phyloP scores from a whole-genome alignment of 2,797 vertebrate genomes.

The Muscicapa comitata region DNA sequence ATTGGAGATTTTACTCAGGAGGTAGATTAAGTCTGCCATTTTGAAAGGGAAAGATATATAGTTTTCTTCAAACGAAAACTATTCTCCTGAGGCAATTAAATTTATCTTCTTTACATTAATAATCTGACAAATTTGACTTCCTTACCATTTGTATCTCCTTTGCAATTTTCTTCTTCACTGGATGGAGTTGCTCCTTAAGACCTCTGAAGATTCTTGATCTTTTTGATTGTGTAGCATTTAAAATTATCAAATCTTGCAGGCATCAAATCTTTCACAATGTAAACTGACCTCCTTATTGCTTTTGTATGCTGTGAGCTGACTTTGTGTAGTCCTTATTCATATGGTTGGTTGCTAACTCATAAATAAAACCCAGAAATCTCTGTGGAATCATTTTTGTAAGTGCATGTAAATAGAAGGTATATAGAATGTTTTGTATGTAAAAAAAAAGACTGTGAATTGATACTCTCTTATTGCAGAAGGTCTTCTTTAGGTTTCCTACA shows the following conservation, averaged over 20 bases:
- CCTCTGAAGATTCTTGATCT: neutral
- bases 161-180: neutral
- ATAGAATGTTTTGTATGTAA: neutral
- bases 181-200: neutral
- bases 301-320: neutral
- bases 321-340: neutral
- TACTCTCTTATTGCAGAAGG: neutral
- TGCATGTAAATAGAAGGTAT: neutral
- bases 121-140: neutral
- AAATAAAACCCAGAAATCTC: neutral
- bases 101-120: neutral
- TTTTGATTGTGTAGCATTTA: neutral
- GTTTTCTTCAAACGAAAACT: neutral
- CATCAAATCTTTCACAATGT: neutral
- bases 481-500: neutral
- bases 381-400: neutral
- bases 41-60: neutral
- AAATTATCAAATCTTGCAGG: neutral
- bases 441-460: neutral
- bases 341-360: neutral
- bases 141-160: neutral
- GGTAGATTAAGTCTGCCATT: neutral
- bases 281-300: neutral
- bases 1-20: neutral
- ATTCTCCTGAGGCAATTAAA: neutral